Evolutionary conservation across 2,113 vertebrate genomes (phyloP), one percentile per base, ranked within the genome.

Genomic region (Lonchura striata): DNA sequence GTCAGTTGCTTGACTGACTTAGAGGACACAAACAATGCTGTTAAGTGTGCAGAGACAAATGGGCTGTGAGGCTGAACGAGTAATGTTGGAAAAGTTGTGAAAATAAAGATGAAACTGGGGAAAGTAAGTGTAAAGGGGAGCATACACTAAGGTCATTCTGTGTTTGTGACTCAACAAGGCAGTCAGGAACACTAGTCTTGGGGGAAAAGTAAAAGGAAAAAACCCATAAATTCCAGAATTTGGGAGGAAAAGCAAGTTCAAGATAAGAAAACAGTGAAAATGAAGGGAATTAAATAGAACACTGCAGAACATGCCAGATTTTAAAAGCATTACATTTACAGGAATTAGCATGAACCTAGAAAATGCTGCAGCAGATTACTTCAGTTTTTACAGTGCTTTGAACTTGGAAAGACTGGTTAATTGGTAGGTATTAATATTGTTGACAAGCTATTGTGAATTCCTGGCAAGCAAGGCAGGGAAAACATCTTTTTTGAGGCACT

Each of bases 341-440:
- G 75, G 83, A 91, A 35, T 94, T 95, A 91, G 15, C 39, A 37
- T 41, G 60, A 88, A 80, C 46, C 90, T 88, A 54, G 60, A 93
- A 93, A 92, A 90, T 54, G 44, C 56, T 92, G 57, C 53, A 49
- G 61, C 47, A 69, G 39, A 76, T 86, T 86, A 92, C 85, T 96
- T 88, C 31, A 56, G 7, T 90, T 96, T 96, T 93, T 59, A 52
- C 63, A 95, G 59, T 28, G 47, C 72, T 96, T 92, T 93, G 64
- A 86, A 91, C 74, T 86, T 83, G 86, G 68, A 92, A 92, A 78
- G 60, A 10, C 46, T 33, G 20, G 24, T 27, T 90, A 94, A 96
- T 95, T 86, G 85, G 64, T 92, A 75, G 87, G 90, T 92, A 84
- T 88, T 90, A 92, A 74, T 70, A 66, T 66, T 59, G 72, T 44